These are phyloP conservation scores for Talpa occidentalis DNA, from an alignment of 2,113 vertebrate genomes.

Conservation along the genomic window DNA sequence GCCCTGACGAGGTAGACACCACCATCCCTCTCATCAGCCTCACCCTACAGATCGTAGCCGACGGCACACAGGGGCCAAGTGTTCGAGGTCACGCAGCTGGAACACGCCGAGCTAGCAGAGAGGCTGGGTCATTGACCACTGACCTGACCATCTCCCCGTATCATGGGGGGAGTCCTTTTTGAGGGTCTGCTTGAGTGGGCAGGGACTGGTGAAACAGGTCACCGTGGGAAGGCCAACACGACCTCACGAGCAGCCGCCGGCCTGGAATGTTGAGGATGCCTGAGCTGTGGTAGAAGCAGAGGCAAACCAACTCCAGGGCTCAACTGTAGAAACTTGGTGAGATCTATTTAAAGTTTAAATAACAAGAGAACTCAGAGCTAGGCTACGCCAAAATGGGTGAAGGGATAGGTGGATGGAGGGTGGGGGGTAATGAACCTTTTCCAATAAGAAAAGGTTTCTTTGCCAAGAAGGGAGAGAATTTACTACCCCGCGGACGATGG, in stretches of 20 bases:
- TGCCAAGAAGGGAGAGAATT: not conserved
- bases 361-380: not conserved
- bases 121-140: too few relatives aligned
- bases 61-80: not conserved
- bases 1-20: not conserved
- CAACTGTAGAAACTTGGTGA: not conserved
- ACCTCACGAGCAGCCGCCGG: not conserved
- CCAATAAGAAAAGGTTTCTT: not conserved
- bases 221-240: not conserved
- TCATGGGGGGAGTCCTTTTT: not conserved
- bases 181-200: not conserved
- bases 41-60: not conserved
- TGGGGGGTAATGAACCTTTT: too few relatives aligned
- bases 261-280: not conserved
- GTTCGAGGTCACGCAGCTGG: not conserved
- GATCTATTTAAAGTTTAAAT: not conserved
- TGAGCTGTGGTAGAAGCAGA: not conserved
- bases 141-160: not conserved
- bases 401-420: not conserved
- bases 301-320: not conserved
- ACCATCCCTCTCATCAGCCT: accelerated
- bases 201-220: too few relatives aligned
- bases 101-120: too few relatives aligned
- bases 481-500: not conserved
- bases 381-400: not conserved